Evolutionary conservation across 2,797 vertebrate genomes (phyloP), one percentile per base, ranked within the genome.

Genomic region (Phalanger gymnotis): DNA sequence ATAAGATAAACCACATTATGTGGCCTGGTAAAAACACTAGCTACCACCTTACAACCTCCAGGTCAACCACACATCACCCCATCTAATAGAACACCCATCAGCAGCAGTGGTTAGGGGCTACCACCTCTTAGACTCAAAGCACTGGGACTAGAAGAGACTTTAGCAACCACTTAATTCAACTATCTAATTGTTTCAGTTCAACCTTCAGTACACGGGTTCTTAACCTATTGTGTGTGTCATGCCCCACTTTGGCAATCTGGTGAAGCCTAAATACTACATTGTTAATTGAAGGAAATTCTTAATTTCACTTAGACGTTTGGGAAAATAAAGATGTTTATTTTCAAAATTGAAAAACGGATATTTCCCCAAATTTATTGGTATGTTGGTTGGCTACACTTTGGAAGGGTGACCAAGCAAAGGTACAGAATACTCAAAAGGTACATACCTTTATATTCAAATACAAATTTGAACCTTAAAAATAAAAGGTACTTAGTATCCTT

Each of bases 391-490:
- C 31, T 58, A 53, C 34, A 16, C 47, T 92, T 9, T 40, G 94
- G 47, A 58, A 30, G 28, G 27, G 4, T n/a, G n/a, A 40, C n/a
- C 57, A 52, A 91, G 96, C 90, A 19, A 4, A 6, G 96, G 27
- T 40, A 14, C 3, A 14, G 52, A 54, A 56, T 52, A 61, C 93
- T 93, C 90, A 90, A 94, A 95, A 92, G 40, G 28, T 9, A 53
- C n/a, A 66, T 14, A 13, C 30, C 4, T 66, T 66, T 66, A 66
- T 66, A 66, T n/a, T 52, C 87, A 90, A 90, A 47, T 53, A 73
- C 0, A 96, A 96, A 95, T 73, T 53, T 91, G 16, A 95, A 93
- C 53, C 14, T 96, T 90, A 93, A 93, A 58, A 13, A 53, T 94
- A 53, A 53, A 28, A n/a, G 31, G 34, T 14, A n/a, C 27, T 73